phyloP scores from a whole-genome alignment of 1,140 invertebrate genomes.

The Drosophila jambulina region DNA sequence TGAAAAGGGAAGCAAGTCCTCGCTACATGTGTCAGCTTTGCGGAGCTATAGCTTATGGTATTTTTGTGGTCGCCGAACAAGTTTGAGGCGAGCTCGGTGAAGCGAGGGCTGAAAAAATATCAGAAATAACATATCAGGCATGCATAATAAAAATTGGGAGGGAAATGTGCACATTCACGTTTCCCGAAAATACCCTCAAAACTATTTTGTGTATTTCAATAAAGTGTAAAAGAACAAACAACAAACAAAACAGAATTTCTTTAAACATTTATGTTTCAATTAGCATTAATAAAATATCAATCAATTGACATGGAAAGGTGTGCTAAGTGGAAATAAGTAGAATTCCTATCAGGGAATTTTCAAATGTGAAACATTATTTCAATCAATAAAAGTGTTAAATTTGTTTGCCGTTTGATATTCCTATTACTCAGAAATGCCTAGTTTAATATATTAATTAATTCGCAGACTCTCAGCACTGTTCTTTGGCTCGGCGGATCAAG shows the following conservation, averaged over 20 bases:
- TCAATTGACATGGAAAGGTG: too few species aligned
- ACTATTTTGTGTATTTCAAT: background rate
- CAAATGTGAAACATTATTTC: too few species aligned
- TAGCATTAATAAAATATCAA: background rate
- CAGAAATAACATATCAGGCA: constrained; percentile 45
- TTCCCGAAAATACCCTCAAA: background rate
- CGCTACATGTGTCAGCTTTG: constrained; percentile 62
- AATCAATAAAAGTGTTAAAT: background rate
- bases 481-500: background rate
- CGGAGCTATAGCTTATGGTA: constrained; percentile 54
- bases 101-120: background rate
- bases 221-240: background rate
- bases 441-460: background rate
- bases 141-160: constrained; percentile 64
- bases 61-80: constrained; percentile 55
- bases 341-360: background rate
- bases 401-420: background rate
- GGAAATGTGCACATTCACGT: background rate
- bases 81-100: constrained; percentile 6
- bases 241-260: background rate
- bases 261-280: background rate
- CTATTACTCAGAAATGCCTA: background rate
- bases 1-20: constrained; percentile 21
- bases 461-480: background rate
- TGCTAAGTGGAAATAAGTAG: background rate